Percentiles rank a stretch among this genome's conserved stretches.
These are phyloP conservation scores for Thomomys bottae DNA, from an alignment of 2,113 vertebrate species.

Conservation along the genomic window DNA sequence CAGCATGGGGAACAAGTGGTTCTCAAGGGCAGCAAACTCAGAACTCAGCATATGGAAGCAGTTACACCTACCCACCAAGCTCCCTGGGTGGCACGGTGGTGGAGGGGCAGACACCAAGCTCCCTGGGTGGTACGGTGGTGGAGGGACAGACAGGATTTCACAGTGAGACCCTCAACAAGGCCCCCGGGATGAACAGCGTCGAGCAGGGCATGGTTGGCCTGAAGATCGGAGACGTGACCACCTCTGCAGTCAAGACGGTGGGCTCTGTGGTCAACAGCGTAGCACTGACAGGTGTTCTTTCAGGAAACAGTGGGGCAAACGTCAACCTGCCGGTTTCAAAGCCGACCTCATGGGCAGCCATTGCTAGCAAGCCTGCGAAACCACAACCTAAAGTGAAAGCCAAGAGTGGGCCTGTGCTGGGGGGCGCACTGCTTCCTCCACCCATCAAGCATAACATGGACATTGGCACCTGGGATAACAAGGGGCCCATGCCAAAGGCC, in stretches of 20 bases:
- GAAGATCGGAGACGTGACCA: constrained; percentile 92
- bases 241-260: constrained; percentile 92
- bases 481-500: constrained; percentile 93
- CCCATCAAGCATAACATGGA: constrained; percentile 99
- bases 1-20: constrained; percentile 95
- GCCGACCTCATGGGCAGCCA: constrained; percentile 96
- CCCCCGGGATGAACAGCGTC: constrained; percentile 96
- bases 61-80: constrained; percentile 96
- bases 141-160: constrained; percentile 97
- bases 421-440: constrained; percentile 91
- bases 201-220: constrained; percentile 97
- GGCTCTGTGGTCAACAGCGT: constrained; percentile 93
- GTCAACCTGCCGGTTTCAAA: constrained; percentile 93
- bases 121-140: constrained; percentile 94
- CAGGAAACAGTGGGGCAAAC: constrained; percentile 90
- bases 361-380: constrained; percentile 96
- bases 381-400: constrained; percentile 94
- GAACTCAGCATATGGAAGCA: constrained; percentile 94
- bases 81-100: constrained; percentile 95
- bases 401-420: constrained; percentile 90
- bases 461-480: constrained; percentile 98
- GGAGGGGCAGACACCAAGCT: constrained; percentile 92
- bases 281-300: constrained; percentile 87
- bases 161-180: constrained; percentile 94
- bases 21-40: constrained; percentile 97